phyloP scores from a whole-genome alignment of 2,888 invertebrate genomes.

The Volucella bombylans region DNA sequence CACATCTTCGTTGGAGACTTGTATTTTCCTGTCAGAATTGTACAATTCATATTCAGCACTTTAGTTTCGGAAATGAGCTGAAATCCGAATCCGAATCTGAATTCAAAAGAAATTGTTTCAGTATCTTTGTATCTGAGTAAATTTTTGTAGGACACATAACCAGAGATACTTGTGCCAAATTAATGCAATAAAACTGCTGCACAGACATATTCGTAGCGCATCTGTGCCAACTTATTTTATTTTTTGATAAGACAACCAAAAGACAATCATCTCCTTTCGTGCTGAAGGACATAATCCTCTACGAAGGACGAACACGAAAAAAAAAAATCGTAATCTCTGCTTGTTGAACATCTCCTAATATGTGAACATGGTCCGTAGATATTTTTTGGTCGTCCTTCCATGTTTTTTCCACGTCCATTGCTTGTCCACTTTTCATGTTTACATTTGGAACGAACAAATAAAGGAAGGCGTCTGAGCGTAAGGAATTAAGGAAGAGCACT shows the following conservation, averaged over 20 bases:
- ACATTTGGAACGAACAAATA: constrained; percentile 13
- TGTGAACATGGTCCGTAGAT: neutral
- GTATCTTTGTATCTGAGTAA: too few relatives aligned
- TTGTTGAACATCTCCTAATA: constrained; percentile 63
- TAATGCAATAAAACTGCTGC: constrained; percentile 57
- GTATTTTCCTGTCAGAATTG: too few relatives aligned
- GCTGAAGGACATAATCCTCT: constrained; percentile 22
- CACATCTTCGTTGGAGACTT: too few relatives aligned
- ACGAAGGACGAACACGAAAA: neutral
- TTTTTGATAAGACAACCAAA: neutral
- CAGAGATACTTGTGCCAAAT: constrained; percentile 55
- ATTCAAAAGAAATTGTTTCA: too few relatives aligned
- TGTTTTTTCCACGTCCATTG: neutral
- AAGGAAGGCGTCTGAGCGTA: neutral
- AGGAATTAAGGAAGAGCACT: constrained; percentile 41
- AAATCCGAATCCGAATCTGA: too few relatives aligned
- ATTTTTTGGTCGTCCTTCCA: too few relatives aligned
- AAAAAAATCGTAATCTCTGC: constrained; percentile 30
- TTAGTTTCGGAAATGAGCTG: too few relatives aligned
- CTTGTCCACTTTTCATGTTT: constrained; percentile 38
- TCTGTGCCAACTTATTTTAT: constrained; percentile 43
- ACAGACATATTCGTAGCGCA: constrained; percentile 9
- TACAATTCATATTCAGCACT: too few relatives aligned
- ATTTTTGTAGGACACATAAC: too few relatives aligned
- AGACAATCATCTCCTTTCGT: constrained; percentile 39